These are phyloP conservation scores for Microcebus griseorufus DNA, from an alignment of 2,113 vertebrate genomes.

Conservation along the genomic window DNA sequence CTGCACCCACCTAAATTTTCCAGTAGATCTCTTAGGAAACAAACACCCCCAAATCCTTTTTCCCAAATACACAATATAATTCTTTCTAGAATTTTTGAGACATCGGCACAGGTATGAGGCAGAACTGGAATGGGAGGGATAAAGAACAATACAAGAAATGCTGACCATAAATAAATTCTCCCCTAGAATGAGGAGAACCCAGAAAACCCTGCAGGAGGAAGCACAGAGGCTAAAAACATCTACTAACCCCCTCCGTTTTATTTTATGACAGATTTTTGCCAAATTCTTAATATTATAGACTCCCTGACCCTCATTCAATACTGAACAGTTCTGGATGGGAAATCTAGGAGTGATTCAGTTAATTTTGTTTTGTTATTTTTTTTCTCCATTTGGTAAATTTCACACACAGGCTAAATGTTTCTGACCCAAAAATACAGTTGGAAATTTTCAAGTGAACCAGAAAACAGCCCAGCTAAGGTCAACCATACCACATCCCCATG, in stretches of 20 bases:
- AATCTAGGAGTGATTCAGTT: not conserved
- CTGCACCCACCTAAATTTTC: not conserved
- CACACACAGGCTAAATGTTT: not conserved
- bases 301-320: not conserved
- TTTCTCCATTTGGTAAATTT: not conserved
- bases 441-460: not conserved
- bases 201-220: not conserved
- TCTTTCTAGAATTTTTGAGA: not conserved
- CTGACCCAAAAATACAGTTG: not conserved
- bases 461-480: not conserved
- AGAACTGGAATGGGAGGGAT: fast-evolving
- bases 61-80: not conserved
- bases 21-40: not conserved
- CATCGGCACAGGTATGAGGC: fast-evolving
- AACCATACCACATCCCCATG: fast-evolving
- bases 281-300: not conserved
- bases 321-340: not conserved
- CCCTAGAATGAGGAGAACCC: not conserved
- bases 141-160: fast-evolving
- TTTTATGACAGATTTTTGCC: not conserved
- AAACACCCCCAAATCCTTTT: not conserved
- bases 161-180: not conserved
- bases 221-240: not conserved
- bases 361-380: not conserved
- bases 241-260: not conserved